Conservation (phyloP, 64 coral and sea anemone genomes). For the Stylophora pistillata region DNA sequence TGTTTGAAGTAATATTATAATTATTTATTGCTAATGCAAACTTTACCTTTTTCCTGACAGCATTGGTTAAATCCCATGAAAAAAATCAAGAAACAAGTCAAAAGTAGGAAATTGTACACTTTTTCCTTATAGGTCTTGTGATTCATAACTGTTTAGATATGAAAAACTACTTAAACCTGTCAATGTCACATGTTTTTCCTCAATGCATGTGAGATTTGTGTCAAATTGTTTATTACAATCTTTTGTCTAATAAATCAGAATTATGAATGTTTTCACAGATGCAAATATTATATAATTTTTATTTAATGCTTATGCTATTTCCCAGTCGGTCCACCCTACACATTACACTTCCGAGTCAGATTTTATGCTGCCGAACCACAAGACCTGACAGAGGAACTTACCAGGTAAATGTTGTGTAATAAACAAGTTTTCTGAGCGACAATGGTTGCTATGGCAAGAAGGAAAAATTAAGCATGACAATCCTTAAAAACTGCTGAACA, state of each 20-base stretch:
- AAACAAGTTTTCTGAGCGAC: background rate
- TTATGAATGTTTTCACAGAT: background rate
- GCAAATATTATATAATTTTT: background rate
- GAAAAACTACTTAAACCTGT: too few relatives aligned
- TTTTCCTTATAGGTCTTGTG: background rate
- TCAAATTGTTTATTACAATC: too few relatives aligned
- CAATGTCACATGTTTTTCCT: too few relatives aligned
- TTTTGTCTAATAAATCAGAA: background rate
- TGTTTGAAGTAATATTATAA: background rate
- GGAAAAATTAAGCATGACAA: too few relatives aligned
- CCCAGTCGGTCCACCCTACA: slow-evolving; percentile 83
- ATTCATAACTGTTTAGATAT: too few relatives aligned
- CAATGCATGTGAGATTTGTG: too few relatives aligned
- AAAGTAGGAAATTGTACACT: slow-evolving; percentile 62
- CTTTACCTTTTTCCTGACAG: slow-evolving; percentile 35
- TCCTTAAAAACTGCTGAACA: too few relatives aligned
- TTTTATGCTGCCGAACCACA: slow-evolving; percentile 97
- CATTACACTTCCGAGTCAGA: slow-evolving; percentile 91
- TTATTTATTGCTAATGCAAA: background rate
- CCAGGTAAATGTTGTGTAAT: slow-evolving; percentile 47
- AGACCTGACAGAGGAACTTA: slow-evolving; percentile 88
- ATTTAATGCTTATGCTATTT: slow-evolving; percentile 1
- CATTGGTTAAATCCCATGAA: slow-evolving; percentile 95
- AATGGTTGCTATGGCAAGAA: background rate
- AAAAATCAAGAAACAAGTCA: slow-evolving; percentile 94